Evolutionary conservation across 2,113 vertebrate species (phyloP).

Genomic region (Picathartes gymnocephalus): DNA sequence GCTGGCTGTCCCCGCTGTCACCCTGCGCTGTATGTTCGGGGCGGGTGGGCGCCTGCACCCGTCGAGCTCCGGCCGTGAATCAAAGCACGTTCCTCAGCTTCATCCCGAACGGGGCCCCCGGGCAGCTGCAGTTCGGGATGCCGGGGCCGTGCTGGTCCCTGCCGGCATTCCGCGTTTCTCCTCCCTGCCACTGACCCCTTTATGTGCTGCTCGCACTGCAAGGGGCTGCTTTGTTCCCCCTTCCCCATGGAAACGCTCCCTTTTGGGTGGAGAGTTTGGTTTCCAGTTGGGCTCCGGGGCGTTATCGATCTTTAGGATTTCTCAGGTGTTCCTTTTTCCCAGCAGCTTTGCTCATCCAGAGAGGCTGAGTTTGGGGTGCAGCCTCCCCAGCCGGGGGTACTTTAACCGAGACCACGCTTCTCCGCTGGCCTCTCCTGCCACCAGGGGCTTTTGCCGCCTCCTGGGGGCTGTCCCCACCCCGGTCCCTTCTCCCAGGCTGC

Average conservation of each 20-base stretch:
- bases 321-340: not conserved
- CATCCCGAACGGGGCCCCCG: accelerated
- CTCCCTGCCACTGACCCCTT: accelerated
- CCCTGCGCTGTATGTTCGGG: accelerated
- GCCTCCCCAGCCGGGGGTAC: not conserved
- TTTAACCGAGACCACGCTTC: accelerated
- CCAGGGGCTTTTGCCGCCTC: not conserved
- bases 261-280: not conserved
- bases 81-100: accelerated
- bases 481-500: not conserved
- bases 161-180: accelerated
- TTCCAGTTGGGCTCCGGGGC: accelerated
- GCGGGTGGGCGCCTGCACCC: accelerated
- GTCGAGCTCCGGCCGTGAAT: accelerated
- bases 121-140: not conserved
- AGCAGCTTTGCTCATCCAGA: not conserved
- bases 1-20: not conserved
- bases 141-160: not conserved
- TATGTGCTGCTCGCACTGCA: accelerated
- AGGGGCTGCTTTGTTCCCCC: not conserved
- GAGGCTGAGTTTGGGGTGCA: not conserved
- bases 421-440: not conserved
- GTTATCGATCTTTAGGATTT: not conserved
- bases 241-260: not conserved
- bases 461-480: not conserved